A percentile compares a stretch with the other conserved stretches of the same genome.
phyloP scores from a whole-genome alignment of 2,888 invertebrate genomes.

The Byasa hedistus region DNA sequence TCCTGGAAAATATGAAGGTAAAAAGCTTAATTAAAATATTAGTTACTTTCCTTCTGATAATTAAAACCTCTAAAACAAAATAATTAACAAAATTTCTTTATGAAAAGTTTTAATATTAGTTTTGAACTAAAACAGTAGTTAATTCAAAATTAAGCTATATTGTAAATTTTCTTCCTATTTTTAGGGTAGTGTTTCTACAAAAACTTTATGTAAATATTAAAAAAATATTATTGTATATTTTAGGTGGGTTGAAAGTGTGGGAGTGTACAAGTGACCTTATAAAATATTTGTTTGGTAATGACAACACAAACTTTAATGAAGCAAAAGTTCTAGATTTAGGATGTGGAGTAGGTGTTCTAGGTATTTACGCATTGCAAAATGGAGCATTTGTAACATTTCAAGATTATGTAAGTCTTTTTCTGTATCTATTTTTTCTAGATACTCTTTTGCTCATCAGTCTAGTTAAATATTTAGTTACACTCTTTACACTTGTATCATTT shows the following conservation, averaged over 20 bases:
- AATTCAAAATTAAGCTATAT: not conserved
- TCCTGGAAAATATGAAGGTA: conserved; percentile 89
- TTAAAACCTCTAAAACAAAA: too few relatives aligned
- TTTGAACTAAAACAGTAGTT: too few relatives aligned
- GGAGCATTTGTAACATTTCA: conserved; percentile 91
- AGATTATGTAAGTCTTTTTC: conserved; percentile 89
- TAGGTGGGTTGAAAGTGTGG: conserved; percentile 97
- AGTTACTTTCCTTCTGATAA: not conserved
- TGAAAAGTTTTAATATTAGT: not conserved
- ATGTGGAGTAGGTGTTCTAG: conserved; percentile 94
- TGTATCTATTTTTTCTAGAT: too few relatives aligned
- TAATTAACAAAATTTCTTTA: too few relatives aligned
- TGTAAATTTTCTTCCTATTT: not conserved
- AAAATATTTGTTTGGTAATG: conserved; percentile 77
- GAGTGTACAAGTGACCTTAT: conserved; percentile 93
- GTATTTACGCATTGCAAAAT: conserved; percentile 85
- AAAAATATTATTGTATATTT: conserved; percentile 34
- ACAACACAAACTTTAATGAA: conserved; percentile 56
- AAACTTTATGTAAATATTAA: not conserved
- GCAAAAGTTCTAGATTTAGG: conserved; percentile 91
- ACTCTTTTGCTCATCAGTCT: too few relatives aligned
- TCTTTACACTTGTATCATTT: too few relatives aligned
- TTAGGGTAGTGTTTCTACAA: not conserved
- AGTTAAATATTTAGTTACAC: too few relatives aligned
- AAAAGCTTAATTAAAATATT: not conserved